Base-by-base conservation (phyloP, 2,113 vertebrate genomes). In the Aptenodytes forsteri region DNA sequence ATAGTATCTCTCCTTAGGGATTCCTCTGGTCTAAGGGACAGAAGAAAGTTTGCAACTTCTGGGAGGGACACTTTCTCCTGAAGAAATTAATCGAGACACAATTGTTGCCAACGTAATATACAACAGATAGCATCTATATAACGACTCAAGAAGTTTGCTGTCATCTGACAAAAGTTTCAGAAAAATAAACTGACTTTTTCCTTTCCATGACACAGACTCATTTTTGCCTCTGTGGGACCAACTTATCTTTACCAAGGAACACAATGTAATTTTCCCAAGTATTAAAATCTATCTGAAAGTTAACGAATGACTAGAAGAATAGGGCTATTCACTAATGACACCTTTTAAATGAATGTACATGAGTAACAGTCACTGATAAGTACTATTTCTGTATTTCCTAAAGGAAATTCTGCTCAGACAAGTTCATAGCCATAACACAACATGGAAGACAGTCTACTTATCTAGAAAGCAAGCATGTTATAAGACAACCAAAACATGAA, bases 1-100 rank as follows among this genome's bases (percentile, higher is more conserved):
- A 72, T 23, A 4, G 99, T 99, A 44, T 99, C 99, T 94, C 99
- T 98, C 62, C 98, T 97, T 21, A 99, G 97, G 12, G 99, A 99
- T 86, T 99, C 99, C 6, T 99, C 99, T 59, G 98, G 97, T 91
- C 98, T 98, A 88, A 99, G 98, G 89, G 98, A 98, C 62, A 97
- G 79, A 90, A 99, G 98, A 91, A 99, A 99, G 80, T 94, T 96
- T 65, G 99, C 98, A 81, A 99, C 59, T 50, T 99, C 99, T 56
- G 98, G 97, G 16, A 99, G 91, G 10, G 98, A 98, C 49, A 99
- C 98, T 36, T 97, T 96, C 58, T 97, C 98, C 99, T 99, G 80
- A 72, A 94, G 46, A 36, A 75, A 61, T 47, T 23, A 76, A 91
- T 54, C 69, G 82, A 93, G 32, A 50, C 13, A 70, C 2, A 46